phyloP scores from a whole-genome alignment of 2,888 invertebrate genomes.

The Linnaemya tessellans region DNA sequence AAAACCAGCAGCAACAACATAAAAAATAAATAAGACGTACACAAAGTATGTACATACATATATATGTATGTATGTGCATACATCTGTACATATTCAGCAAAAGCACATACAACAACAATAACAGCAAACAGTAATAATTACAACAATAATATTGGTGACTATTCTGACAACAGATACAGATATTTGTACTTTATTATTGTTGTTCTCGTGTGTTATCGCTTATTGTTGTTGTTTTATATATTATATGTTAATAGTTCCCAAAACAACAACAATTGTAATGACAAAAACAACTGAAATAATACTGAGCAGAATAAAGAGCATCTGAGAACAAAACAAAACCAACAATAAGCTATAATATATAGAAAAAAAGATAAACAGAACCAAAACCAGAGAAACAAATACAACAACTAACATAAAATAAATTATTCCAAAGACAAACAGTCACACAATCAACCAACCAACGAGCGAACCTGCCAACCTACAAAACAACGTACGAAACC shows the following conservation, averaged over 20 bases:
- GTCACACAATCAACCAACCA: constrained; percentile 44
- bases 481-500: constrained; percentile 58
- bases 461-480: constrained; percentile 39
- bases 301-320: constrained; percentile 45
- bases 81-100: constrained; percentile 38
- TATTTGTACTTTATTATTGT: constrained; percentile 73
- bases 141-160: constrained; percentile 72
- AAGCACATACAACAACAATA: constrained; percentile 54
- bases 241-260: constrained; percentile 75
- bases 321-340: constrained; percentile 67
- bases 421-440: constrained; percentile 51
- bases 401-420: constrained; percentile 61
- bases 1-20: constrained; percentile 41
- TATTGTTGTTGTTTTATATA: constrained; percentile 64
- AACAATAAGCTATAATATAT: constrained; percentile 55
- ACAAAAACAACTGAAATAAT: constrained; percentile 24
- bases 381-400: constrained; percentile 50
- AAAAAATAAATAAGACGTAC: constrained; percentile 20
- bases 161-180: constrained; percentile 73
- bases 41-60: neutral
- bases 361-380: constrained; percentile 58
- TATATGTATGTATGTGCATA: constrained; percentile 22
- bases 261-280: constrained; percentile 54
- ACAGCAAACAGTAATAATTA: constrained; percentile 67
- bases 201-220: constrained; percentile 75